Evolutionary conservation across 2,113 vertebrate genomes (phyloP), one percentile per base, ranked within the genome.

Genomic region (Herpailurus yagouaroundi): DNA sequence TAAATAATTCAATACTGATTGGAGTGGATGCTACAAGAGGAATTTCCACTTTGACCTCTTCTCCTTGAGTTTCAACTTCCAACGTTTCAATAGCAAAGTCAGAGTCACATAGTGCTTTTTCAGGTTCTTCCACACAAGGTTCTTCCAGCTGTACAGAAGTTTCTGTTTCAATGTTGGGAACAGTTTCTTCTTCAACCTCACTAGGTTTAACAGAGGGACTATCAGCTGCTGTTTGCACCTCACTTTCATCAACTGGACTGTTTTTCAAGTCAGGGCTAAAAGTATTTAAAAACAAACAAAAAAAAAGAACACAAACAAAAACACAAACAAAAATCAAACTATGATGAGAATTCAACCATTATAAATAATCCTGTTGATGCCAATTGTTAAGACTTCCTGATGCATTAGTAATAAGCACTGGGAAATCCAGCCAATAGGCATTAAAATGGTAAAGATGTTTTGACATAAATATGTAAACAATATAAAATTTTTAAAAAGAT

Each of bases 231-330:
- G 97, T 97, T 55, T 98, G 98, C 93, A 95, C 98, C 97, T 83
- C 96, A 98, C 98, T 98, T 36, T 98, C 98, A 92, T 92, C 99
- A 98, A 99, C 98, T 83, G 98, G 98, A 60, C 19, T 97, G 95
- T 98, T 98, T 98, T 98, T 98, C 98, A 97, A 98, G 98, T 88
- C 98, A 96, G 98, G 87, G 98, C 99, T 99, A 97, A 98, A 99
- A 96, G 97, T 77, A 95, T 98, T 99, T 96, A 97, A 98, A 98
- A 98, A 98, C 92, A 98, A 98, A 98, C 83, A 97, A 96, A 97
- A 85, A 85, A 95, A 97, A 93, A 93, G 87, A 95, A 98, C 94
- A 98, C 95, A 97, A 94, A 97, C 71, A 98, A 97, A 97, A 96
- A 98, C 89, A 97, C 97, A 98, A 98, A 93, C 98, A 98, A 97